Base-by-base conservation (phyloP, 2,797 vertebrate species). In the Amblyopsis hoosieri region DNA sequence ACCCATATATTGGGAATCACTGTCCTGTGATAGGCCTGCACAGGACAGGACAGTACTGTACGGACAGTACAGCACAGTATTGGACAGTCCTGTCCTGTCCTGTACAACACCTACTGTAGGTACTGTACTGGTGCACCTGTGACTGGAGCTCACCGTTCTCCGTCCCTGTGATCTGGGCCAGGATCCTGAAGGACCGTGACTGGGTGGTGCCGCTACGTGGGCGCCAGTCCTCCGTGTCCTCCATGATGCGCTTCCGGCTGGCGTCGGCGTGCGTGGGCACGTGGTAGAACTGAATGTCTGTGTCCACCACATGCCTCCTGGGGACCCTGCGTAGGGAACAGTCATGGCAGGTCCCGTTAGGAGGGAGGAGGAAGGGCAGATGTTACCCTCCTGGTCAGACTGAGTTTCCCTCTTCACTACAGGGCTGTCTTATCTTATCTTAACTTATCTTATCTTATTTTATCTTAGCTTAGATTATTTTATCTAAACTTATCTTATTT, bases 191-290 rank as follows among this genome's bases (percentile, higher is more conserved):
- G n/a, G 98, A 99, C 57, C 95, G 95, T 55, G 97, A 99, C 87
- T 99, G 98, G 52, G 95, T 97, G 1, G 96, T 99, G 54, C 97
- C 96, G 0, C 93, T 94, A 14, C 96, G 91, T 0, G 97, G 97
- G 12, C 91, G 95, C 98, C 98, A 99, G 81, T 99, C 98, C 78
- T 99, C 98, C 0, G 97, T 99, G 77, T 99, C 97, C 74, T 99
- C 95, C 12, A 91, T 96, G 83, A 99, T 91, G 14, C 97, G 93
- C 79, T 97, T 96, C 91, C 96, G 97, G 90, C 97, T 99, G 76
- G 96, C 95, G 53, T 97, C 95, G 0, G 94, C 96, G 13, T 95
- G 95, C 72, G 93, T 90, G 7, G 96, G 94, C 14, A 95, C 91
- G 58, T 98, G 97, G 82, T 97, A 97, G 80, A 99, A 97, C 46